Base-by-base conservation (phyloP, 2,797 vertebrate genomes). In the Megalops cyprinoides region DNA sequence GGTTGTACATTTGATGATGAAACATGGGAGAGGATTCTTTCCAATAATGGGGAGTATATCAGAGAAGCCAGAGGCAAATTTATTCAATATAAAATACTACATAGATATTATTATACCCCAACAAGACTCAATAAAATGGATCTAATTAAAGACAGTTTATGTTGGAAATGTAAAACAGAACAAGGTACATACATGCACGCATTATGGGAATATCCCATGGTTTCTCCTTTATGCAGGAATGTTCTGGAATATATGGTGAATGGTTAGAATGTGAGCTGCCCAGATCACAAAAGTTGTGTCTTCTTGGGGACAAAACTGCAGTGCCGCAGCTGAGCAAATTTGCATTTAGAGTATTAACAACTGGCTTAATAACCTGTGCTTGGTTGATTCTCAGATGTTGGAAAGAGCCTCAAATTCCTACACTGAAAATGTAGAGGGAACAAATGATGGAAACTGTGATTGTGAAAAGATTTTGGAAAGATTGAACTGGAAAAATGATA, bases 71-170 rank as follows among this genome's bases (percentile, higher is more conserved):
- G n/a, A n/a, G n/a, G 79, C 15, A 76, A 46, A 85, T 83, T 37
- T 53, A 77, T 74, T 78, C 55, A 79, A 28, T 82, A 76, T 58
- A 55, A 84, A 79, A 79, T 73, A 10, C 4, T 80, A 44, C 37
- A 76, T 49, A 79, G 60, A 37, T 76, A 71, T 73, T 83, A 84
- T 37, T 56, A 58, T 9, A 82, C 79, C 4, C 67, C 31, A 34
- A 56, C 28, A 1, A 74, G 51, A 77, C 56, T 82, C 31, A 69
- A 55, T 28, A 71, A 58, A 76, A 78, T 73, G n/a, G 5, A 56
- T 62, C 15, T 74, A 74, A 76, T 79, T 25, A 78, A 46, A 10
- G n/a, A 15, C 2, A 65, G 60, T 71, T 9, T 73, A 18, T 80
- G 74, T 8, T 77, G 51, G 62, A 80, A 79, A 76, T 81, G 71